These are phyloP conservation scores for Yponomeuta malinellus DNA, from an alignment of 2,888 invertebrate species.

Conservation along the genomic window DNA sequence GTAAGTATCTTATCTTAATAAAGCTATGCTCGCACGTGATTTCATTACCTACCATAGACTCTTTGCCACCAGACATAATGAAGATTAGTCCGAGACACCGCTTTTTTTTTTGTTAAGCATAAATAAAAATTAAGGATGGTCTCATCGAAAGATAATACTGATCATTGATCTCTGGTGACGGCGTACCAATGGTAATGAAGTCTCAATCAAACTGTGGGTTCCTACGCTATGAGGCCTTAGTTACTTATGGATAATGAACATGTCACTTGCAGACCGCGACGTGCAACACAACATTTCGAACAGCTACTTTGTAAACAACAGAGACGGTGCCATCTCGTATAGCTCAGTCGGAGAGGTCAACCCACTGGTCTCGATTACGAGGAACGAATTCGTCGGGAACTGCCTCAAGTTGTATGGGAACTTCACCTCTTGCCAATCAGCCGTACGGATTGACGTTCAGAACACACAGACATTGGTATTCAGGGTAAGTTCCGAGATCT, in stretches of 20 bases:
- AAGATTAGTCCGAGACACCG: no score
- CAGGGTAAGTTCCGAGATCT: constrained; percentile 74
- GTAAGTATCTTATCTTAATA: constrained; percentile 72
- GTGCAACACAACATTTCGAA: constrained; percentile 92
- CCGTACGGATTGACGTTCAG: constrained; percentile 91
- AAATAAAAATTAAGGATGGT: no score
- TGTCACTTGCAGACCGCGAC: constrained; percentile 83
- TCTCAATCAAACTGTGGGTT: no score
- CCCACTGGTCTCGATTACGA: constrained; percentile 89
- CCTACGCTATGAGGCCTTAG: not conserved
- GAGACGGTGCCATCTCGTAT: constrained; percentile 91
- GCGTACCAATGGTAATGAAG: no score
- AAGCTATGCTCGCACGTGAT: not conserved
- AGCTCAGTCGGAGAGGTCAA: constrained; percentile 96
- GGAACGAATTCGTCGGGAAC: constrained; percentile 90
- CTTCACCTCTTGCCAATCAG: constrained; percentile 91
- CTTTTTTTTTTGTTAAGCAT: no score
- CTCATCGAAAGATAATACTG: no score
- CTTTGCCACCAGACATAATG: not conserved
- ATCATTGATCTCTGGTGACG: no score
- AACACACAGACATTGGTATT: constrained; percentile 94
- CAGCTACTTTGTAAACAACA: constrained; percentile 86
- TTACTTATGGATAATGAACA: not conserved
- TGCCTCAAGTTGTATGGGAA: constrained; percentile 95
- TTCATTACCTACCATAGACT: not conserved